phyloP scores from a whole-genome alignment of 2,797 vertebrate genomes.

The Pipistrellus nathusii region DNA sequence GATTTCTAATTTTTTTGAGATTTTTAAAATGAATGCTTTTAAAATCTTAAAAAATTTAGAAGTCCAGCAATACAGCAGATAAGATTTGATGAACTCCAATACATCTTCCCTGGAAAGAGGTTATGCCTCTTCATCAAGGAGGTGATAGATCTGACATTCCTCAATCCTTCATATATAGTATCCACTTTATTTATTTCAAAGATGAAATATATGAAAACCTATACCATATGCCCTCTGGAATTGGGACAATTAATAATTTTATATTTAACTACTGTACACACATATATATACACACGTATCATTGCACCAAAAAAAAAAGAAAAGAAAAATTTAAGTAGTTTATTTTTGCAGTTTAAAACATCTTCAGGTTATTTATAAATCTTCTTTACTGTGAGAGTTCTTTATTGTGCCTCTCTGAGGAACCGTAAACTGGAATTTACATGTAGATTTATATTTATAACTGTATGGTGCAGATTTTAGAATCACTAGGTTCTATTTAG shows the following conservation, averaged over 20 bases:
- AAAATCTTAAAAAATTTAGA: too few species aligned
- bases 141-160: background rate
- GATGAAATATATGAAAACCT: background rate
- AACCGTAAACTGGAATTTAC: background rate
- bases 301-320: too few species aligned
- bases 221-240: background rate
- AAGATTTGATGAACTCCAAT: background rate
- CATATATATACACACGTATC: background rate
- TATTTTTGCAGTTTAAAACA: conserved; percentile 18
- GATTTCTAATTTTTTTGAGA: background rate
- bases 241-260: background rate
- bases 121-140: background rate
- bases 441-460: background rate
- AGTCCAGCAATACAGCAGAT: too few species aligned
- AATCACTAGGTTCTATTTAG: background rate
- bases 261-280: background rate
- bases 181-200: background rate
- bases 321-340: background rate
- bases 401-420: background rate
- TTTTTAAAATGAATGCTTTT: background rate
- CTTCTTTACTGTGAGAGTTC: background rate
- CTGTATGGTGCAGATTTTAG: background rate
- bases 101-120: background rate
- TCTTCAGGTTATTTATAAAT: background rate
- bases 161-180: background rate